phyloP scores from a whole-genome alignment of 2,888 invertebrate genomes.

The Chalcosyrphus nemorum region DNA sequence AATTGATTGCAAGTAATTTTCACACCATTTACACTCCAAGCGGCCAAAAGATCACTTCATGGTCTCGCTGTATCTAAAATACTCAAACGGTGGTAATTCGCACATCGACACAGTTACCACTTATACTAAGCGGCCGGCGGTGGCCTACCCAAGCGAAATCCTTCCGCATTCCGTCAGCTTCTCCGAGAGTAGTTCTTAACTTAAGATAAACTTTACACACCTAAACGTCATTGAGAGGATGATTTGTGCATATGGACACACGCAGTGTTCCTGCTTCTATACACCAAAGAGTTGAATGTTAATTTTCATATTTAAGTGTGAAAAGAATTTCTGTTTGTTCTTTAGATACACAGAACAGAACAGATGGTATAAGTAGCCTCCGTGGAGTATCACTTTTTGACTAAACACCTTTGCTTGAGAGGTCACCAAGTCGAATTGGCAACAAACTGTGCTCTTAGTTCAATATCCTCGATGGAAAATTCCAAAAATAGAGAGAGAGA shows the following conservation, averaged over 20 bases:
- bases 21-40: too few species aligned
- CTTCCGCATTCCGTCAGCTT: slow-evolving; percentile 59
- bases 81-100: too few species aligned
- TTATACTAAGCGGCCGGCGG: too few species aligned
- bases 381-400: background rate
- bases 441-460: background rate
- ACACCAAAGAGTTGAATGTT: slow-evolving; percentile 40
- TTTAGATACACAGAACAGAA: background rate
- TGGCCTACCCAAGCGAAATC: slow-evolving; percentile 20
- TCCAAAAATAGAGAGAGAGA: background rate
- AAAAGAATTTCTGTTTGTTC: slow-evolving; percentile 40
- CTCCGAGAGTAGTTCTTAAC: slow-evolving; percentile 17
- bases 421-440: background rate
- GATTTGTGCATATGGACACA: slow-evolving; percentile 45
- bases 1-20: slow-evolving; percentile 30
- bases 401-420: background rate
- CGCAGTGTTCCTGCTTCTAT: background rate
- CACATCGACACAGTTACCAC: slow-evolving; percentile 29
- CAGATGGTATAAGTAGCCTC: background rate
- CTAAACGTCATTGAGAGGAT: slow-evolving; percentile 19
- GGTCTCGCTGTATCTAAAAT: background rate
- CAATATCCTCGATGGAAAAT: background rate
- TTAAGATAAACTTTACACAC: slow-evolving; percentile 26
- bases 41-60: background rate
- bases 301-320: slow-evolving; percentile 70